phyloP scores from a whole-genome alignment of 2,888 invertebrate species.

The Bugula neritina region DNA sequence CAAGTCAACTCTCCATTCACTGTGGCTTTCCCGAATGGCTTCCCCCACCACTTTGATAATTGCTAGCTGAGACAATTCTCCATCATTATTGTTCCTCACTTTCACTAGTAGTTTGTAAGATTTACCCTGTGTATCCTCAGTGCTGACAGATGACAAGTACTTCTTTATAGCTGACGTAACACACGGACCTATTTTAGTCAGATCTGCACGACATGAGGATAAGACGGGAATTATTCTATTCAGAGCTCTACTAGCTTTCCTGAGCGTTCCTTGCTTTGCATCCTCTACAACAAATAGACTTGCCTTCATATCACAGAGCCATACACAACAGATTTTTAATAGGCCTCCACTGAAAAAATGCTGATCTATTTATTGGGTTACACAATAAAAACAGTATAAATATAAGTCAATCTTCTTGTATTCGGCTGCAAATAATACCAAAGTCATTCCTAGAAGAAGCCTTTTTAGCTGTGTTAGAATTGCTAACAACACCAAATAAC shows the following conservation, averaged over 20 bases:
- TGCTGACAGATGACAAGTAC: background rate
- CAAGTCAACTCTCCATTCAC: background rate
- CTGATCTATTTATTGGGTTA: too few species aligned
- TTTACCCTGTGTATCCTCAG: background rate
- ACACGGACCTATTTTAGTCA: background rate
- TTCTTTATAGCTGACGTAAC: background rate
- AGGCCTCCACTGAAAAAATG: too few species aligned
- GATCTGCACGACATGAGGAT: constrained; percentile 10
- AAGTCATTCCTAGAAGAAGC: too few species aligned
- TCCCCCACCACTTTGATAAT: background rate
- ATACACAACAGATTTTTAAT: too few species aligned
- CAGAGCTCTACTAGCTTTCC: background rate
- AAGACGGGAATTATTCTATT: constrained; percentile 9
- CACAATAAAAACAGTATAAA: too few species aligned
- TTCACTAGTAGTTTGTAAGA: constrained; percentile 7
- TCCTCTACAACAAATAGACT: constrained; percentile 5
- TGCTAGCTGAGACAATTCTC: background rate
- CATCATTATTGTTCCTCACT: constrained; percentile 9
- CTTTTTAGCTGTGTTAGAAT: too few species aligned
- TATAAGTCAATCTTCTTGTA: too few species aligned
- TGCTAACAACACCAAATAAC: too few species aligned
- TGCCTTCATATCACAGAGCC: too few species aligned
- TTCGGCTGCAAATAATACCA: too few species aligned
- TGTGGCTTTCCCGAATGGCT: background rate
- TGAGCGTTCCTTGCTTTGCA: background rate